A percentile compares a stretch with the other conserved stretches of the same genome.
Conservation (phyloP, 1,140 invertebrate species). For the Aphidius ervi region DNA sequence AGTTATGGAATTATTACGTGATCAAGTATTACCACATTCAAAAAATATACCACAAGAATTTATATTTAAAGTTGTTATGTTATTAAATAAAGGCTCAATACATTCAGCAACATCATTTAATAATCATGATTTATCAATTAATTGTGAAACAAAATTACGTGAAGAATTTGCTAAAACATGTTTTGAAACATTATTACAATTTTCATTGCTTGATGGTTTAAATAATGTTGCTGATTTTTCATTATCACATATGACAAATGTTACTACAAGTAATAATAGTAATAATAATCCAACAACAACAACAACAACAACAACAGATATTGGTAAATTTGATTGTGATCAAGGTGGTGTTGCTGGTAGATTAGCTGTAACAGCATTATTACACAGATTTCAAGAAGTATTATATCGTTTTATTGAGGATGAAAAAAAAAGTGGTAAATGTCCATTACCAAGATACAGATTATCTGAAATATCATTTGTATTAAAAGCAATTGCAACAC, state of each 20-base stretch:
- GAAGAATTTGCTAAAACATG: slow-evolving; percentile 96
- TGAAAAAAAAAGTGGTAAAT: slow-evolving; percentile 83
- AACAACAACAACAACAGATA: too few species aligned
- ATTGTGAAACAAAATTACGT: slow-evolving; percentile 74
- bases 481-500: slow-evolving; percentile 89
- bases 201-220: slow-evolving; percentile 74
- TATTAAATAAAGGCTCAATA: slow-evolving; percentile 91
- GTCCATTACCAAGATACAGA: slow-evolving; percentile 84
- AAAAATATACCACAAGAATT: slow-evolving; percentile 78
- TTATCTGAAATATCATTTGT: slow-evolving; percentile 95
- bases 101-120: slow-evolving; percentile 74
- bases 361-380: slow-evolving; percentile 83
- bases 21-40: slow-evolving; percentile 81
- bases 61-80: slow-evolving; percentile 79
- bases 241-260: slow-evolving; percentile 30
- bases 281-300: too few species aligned
- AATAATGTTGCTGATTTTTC: slow-evolving; percentile 49
- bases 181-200: slow-evolving; percentile 93
- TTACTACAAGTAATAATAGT: slow-evolving; percentile 32
- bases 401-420: slow-evolving; percentile 84
- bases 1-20: slow-evolving; percentile 78
- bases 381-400: slow-evolving; percentile 91
- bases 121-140: slow-evolving; percentile 35
- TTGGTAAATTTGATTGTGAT: slow-evolving; percentile 30
- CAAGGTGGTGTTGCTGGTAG: slow-evolving; percentile 70